These are phyloP conservation scores for Monopis laevigella DNA, from an alignment of 2,888 invertebrate species.

Conservation along the genomic window DNA sequence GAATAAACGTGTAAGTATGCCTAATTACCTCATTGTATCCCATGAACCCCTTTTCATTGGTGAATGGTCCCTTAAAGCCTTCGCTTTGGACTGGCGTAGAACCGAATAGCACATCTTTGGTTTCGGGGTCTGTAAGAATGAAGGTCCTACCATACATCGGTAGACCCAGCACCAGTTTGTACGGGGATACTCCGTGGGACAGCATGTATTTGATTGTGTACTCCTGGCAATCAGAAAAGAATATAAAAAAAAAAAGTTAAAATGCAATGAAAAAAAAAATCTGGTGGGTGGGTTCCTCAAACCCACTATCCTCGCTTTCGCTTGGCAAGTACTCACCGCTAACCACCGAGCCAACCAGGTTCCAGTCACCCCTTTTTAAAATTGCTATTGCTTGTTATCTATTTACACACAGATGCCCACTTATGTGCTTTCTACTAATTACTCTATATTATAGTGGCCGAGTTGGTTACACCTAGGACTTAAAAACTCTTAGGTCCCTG, in stretches of 20 bases:
- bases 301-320: background rate
- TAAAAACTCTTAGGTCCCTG: too few species aligned
- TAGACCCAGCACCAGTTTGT: slow-evolving; percentile 83
- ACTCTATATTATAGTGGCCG: too few species aligned
- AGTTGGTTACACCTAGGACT: too few species aligned
- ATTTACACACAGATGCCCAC: too few species aligned
- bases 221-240: slow-evolving; percentile 57
- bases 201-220: slow-evolving; percentile 80
- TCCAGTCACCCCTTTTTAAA: too few species aligned
- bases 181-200: slow-evolving; percentile 74
- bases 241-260: background rate
- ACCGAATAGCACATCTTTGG: slow-evolving; percentile 58
- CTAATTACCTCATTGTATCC: slow-evolving; percentile 84
- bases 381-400: too few species aligned
- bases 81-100: slow-evolving; percentile 53
- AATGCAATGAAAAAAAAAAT: too few species aligned
- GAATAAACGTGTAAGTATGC: too few species aligned
- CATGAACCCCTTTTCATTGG: slow-evolving; percentile 82
- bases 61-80: slow-evolving; percentile 82
- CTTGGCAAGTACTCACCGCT: background rate
- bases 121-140: slow-evolving; percentile 48
- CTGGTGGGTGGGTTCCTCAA: background rate
- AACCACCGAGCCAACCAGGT: too few species aligned
- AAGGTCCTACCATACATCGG: slow-evolving; percentile 88
- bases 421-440: too few species aligned